phyloP scores from a whole-genome alignment of 2,797 vertebrate genomes.

The Intellagama lesueurii region DNA sequence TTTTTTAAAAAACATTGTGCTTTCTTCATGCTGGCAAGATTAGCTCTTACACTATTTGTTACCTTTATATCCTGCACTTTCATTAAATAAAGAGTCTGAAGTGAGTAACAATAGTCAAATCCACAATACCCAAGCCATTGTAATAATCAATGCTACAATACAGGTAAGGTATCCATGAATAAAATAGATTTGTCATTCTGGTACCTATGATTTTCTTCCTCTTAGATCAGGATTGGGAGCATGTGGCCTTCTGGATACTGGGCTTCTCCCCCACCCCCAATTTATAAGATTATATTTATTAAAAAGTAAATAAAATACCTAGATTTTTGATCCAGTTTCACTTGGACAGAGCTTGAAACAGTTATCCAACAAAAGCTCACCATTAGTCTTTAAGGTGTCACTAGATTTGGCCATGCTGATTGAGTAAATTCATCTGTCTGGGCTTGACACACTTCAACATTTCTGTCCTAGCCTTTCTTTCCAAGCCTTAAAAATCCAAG shows the following conservation, averaged over 20 bases:
- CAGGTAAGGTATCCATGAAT: background rate
- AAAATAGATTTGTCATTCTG: background rate
- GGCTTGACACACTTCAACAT: no score
- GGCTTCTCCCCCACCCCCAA: no score
- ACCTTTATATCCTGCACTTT: background rate
- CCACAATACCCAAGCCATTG: background rate
- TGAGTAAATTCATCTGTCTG: no score
- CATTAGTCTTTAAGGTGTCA: no score
- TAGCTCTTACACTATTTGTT: background rate
- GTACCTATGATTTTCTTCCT: conserved; percentile 31
- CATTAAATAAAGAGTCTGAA: background rate
- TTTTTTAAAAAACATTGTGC: background rate
- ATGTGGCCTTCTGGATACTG: background rate
- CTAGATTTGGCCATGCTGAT: no score
- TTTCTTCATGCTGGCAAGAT: background rate
- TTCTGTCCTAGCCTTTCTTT: no score
- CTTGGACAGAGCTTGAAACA: no score
- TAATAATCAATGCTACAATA: background rate
- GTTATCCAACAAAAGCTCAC: no score
- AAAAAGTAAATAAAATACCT: no score
- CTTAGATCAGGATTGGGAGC: background rate
- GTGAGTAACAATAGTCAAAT: background rate
- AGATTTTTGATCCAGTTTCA: no score
- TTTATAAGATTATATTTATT: no score
- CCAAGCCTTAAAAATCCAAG: no score